Evolutionary conservation across 2,888 invertebrate genomes (phyloP), one percentile per base, ranked within the genome.

Genomic region (Octodonta nipae): DNA sequence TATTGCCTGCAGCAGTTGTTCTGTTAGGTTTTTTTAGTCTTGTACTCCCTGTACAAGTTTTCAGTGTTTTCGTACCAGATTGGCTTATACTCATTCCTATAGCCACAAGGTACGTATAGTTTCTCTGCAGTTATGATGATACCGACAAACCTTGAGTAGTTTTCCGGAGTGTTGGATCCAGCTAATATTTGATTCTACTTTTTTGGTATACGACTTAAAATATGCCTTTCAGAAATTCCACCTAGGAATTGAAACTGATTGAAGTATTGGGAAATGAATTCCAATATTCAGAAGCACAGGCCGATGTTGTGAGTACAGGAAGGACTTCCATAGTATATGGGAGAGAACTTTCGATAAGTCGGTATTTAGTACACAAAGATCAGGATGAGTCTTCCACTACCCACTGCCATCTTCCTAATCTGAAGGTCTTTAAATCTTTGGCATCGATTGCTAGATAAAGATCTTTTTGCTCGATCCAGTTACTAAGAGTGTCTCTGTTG

Each of bases 21-120:
- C 20, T n/a, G 7, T 20, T n/a, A n/a, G n/a, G 20, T 20, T 20
- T n/a, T 20, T 20, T 6, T 20, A 20, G n/a, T n/a, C n/a, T n/a
- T n/a, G n/a, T 20, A 20, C n/a, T 20, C 20, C 20, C n/a, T 20
- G n/a, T 20, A 20, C 20, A 20, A 20, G 20, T 20, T 20, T 20
- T 20, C n/a, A 20, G 20, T 20, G 20, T 20, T 20, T 20, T 20
- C 20, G 20, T 20, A 7, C 20, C 20, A 20, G n/a, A 6, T 7
- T 20, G 20, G 20, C 6, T 7, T 20, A 20, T 20, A 20, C 20
- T 20, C 20, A 7, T 20, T 20, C 7, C 20, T 20, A 20, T 20
- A 20, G 20, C 20, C 20, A 20, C 20, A n/a, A 20, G 20, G 20
- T 20, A 20, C n/a, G 20, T 20, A n/a, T 20, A 6, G 20, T 20